Percentiles rank a stretch among this genome's conserved stretches.
Evolutionary conservation across 2,888 invertebrate species (phyloP).

Genomic region (Ommatoiulus sabulosus): DNA sequence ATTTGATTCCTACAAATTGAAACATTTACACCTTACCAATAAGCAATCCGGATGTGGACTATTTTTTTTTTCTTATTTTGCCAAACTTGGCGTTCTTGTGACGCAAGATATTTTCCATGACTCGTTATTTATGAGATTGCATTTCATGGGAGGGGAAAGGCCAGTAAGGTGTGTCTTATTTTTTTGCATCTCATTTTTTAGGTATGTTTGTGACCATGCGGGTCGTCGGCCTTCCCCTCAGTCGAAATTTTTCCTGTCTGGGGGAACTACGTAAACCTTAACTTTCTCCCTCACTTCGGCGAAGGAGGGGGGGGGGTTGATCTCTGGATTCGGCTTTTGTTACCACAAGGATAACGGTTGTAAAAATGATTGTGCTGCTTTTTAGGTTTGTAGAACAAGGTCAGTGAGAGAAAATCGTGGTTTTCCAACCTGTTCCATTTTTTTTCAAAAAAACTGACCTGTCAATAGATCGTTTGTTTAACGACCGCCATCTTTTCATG

Average conservation of each 20-base stretch:
- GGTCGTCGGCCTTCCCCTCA: conserved; percentile 29
- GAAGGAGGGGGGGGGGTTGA: background rate
- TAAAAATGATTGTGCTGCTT: conserved; percentile 42
- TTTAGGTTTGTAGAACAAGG: conserved; percentile 56
- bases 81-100: background rate
- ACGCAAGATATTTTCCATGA: conserved; percentile 16
- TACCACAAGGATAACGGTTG: conserved; percentile 40
- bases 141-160: background rate
- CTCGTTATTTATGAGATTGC: conserved; percentile 1
- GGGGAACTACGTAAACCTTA: background rate
- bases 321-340: conserved; percentile 21
- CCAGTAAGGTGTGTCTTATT: conserved; percentile 4
- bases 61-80: background rate
- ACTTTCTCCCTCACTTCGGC: conserved; percentile 8
- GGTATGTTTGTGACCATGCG: background rate
- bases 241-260: conserved; percentile 16
- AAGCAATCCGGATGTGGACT: conserved; percentile 38
- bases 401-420: conserved; percentile 38
- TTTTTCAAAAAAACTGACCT: background rate
- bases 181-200: background rate
- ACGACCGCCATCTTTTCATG: conserved; percentile 27
- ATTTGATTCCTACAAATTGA: too few relatives aligned
- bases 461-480: conserved; percentile 30
- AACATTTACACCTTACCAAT: too few relatives aligned
- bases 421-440: conserved; percentile 26